Conservation (phyloP, 2,888 invertebrate genomes). For the Athetis lepigone region DNA sequence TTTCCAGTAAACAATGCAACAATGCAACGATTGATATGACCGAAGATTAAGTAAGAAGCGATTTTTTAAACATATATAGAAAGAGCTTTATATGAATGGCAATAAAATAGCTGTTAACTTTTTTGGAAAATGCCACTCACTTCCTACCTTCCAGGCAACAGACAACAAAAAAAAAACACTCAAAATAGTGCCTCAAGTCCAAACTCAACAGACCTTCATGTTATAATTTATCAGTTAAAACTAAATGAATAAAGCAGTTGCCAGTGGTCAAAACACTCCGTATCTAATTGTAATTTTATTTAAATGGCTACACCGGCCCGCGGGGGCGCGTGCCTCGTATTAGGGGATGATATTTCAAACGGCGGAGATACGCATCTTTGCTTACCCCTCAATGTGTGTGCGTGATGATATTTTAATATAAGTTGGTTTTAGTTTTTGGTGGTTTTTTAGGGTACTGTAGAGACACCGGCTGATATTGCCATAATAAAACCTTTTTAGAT, state of each 20-base stretch:
- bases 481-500: no score
- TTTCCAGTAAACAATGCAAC: no score
- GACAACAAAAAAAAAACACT: no score
- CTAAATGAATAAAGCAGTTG: slow-evolving; percentile 75
- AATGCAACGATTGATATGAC: no score
- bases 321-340: slow-evolving; percentile 55
- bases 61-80: no score
- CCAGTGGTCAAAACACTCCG: slow-evolving; percentile 78
- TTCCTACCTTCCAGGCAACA: no score
- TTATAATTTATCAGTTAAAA: slow-evolving; percentile 72
- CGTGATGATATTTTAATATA: slow-evolving; percentile 61
- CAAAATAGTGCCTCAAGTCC: slow-evolving; percentile 44
- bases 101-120: no score
- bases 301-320: slow-evolving; percentile 71
- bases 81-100: no score
- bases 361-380: slow-evolving; percentile 57
- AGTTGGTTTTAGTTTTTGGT: slow-evolving; percentile 31
- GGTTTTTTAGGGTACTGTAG: slow-evolving; percentile 17
- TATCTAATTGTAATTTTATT: slow-evolving; percentile 85
- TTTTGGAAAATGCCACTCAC: no score
- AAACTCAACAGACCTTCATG: slow-evolving; percentile 32
- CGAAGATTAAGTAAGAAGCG: no score
- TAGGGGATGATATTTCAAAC: slow-evolving; percentile 66
- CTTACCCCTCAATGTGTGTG: slow-evolving; percentile 38
- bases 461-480: no score